Evolutionary conservation across 2,888 invertebrate species (phyloP).

Genomic region (Drosophila aldrichi): DNA sequence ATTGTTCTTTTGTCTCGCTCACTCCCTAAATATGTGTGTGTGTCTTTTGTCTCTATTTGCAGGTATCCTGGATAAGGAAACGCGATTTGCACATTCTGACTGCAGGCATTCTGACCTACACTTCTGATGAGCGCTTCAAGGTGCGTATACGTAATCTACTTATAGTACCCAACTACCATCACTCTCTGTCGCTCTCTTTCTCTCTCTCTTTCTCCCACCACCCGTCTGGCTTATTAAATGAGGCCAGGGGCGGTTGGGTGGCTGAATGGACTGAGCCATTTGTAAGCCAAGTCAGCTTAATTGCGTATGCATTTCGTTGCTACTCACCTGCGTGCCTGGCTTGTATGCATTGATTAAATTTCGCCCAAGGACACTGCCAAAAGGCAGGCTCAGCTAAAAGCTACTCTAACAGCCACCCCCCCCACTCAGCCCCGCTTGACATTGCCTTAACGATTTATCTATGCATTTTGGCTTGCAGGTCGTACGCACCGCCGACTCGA

Average conservation of each 20-base stretch:
- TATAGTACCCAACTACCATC: slow-evolving; percentile 16
- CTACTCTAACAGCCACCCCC: neutral
- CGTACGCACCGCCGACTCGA: slow-evolving; percentile 89
- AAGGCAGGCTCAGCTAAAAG: slow-evolving; percentile 4
- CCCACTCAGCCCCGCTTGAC: neutral
- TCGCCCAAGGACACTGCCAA: slow-evolving; percentile 52
- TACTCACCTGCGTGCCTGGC: slow-evolving; percentile 29
- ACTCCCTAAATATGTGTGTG: slow-evolving; percentile 4
- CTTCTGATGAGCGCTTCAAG: slow-evolving; percentile 94
- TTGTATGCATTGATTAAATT: slow-evolving; percentile 78
- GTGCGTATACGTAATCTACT: slow-evolving; percentile 83
- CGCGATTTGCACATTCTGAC: slow-evolving; percentile 95
- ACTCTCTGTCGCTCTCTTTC: neutral
- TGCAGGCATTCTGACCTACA: slow-evolving; percentile 93
- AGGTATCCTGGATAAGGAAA: slow-evolving; percentile 96
- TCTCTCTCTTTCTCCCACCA: neutral
- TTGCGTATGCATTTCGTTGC: slow-evolving; percentile 71
- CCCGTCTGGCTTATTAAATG: slow-evolving; percentile 64
- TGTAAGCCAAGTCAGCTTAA: slow-evolving; percentile 71
- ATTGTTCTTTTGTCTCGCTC: slow-evolving; percentile 43
- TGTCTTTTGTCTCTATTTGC: slow-evolving; percentile 58
- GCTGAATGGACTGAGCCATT: slow-evolving; percentile 43
- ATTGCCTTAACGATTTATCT: slow-evolving; percentile 57
- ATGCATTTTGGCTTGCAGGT: slow-evolving; percentile 75
- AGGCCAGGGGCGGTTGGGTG: slow-evolving; percentile 31